Evolutionary conservation across 37 sponge, comb jelly and placozoan genomes (phyloP), one percentile per base, ranked within the genome.

Genomic region (Amphimedon queenslandica): DNA sequence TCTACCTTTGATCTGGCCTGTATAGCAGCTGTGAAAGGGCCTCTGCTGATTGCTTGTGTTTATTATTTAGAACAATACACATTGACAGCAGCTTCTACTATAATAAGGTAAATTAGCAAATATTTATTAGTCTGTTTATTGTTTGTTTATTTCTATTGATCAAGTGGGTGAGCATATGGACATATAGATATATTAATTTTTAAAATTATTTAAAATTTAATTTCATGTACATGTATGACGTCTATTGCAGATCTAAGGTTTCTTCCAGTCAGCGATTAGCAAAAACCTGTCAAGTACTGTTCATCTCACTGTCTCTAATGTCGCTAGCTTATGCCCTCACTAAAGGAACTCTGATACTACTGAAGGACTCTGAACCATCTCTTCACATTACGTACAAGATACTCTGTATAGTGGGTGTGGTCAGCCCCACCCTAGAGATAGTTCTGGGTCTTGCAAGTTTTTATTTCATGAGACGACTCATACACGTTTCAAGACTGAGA

Each of bases 1-100:
- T 87, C 93, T 2, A 75, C 81, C 11, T 92, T 92, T 39, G 93
- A 92, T 43, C 58, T 92, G 74, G 93, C 80, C 53, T 75, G 73
- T 53, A 13, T 92, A 11, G 77, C 93, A 33, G 82, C 77, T n/a
- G 77, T 67, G 4, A 42, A 83, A 24, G 75, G 79, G 27, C 11
- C 86, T 30, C 29, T 91, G 33, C 71, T 90, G 23, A 56, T 74
- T 8, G 71, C 72, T 0, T 82, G 67, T 40, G 53, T 88, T 29
- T 76, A 72, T 53, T 79, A 56, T 20, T 67, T 88, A 10, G 89
- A 88, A 64, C 79, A 74, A 38, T 57, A 69, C 41, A 69, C 57
- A 18, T 28, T 84, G 24, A 31, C n/a, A n/a, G n/a, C n/a, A n/a
- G n/a, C n/a, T n/a, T n/a, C n/a, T n/a, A n/a, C n/a, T n/a, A n/a